Evolutionary conservation across 2,888 invertebrate genomes (phyloP).

Genomic region (Nomada lathburiana): DNA sequence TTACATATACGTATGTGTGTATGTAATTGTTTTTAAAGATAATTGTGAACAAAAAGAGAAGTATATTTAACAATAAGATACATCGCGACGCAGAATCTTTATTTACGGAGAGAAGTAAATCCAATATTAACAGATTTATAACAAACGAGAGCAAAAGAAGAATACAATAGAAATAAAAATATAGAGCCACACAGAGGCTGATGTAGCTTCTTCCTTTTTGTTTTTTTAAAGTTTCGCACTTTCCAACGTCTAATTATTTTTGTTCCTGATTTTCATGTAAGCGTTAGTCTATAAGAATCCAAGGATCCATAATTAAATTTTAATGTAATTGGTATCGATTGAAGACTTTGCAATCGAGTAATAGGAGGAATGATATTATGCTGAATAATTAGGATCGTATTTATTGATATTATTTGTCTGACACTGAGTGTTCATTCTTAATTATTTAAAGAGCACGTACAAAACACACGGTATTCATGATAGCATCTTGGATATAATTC

Average conservation of each 20-base stretch:
- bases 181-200: conserved; percentile 45
- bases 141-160: conserved; percentile 48
- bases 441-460: background rate
- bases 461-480: conserved; percentile 18
- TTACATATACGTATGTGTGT: conserved; percentile 34
- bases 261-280: background rate
- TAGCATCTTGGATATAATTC: conserved; percentile 2
- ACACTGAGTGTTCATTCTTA: background rate
- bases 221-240: conserved; percentile 34
- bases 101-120: conserved; percentile 24
- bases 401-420: background rate
- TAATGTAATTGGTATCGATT: background rate
- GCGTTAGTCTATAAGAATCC: background rate
- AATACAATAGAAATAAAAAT: conserved; percentile 60
- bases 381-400: background rate
- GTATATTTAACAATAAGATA: conserved; percentile 14
- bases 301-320: conserved; percentile 16
- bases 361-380: background rate
- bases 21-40: conserved; percentile 68
- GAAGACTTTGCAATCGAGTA: background rate
- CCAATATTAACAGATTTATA: conserved; percentile 43
- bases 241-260: conserved; percentile 25
- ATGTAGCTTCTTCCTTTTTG: conserved; percentile 46
- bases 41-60: conserved; percentile 70
- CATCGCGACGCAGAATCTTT: conserved; percentile 21